These are phyloP conservation scores for Scaptomyza pallida DNA, from an alignment of 1,140 invertebrate species.

Conservation along the genomic window DNA sequence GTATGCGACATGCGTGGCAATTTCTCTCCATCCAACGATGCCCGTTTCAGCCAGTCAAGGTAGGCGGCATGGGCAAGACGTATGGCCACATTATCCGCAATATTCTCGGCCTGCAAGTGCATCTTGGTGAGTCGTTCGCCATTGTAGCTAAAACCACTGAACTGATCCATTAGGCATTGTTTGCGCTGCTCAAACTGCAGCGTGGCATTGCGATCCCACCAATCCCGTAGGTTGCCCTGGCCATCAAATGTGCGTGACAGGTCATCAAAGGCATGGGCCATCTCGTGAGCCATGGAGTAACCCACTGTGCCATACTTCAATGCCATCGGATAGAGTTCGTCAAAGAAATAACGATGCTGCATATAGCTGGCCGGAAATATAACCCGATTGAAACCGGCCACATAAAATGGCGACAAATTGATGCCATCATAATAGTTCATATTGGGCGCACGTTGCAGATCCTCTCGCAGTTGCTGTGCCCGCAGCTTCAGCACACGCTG, in stretches of 20 bases:
- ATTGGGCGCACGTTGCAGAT: conserved; percentile 92
- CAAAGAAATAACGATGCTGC: conserved; percentile 96
- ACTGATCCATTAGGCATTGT: conserved; percentile 96
- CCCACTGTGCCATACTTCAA: conserved; percentile 98
- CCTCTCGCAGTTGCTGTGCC: conserved; percentile 88
- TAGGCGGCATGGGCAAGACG: conserved; percentile 96
- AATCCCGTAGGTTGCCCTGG: conserved; percentile 88
- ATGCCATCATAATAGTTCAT: conserved; percentile 93
- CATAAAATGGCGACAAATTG: conserved; percentile 96
- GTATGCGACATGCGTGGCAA: conserved; percentile 91
- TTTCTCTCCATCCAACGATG: conserved; percentile 84
- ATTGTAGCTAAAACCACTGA: conserved; percentile 88
- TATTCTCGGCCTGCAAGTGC: conserved; percentile 93
- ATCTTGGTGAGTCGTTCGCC: conserved; percentile 88
- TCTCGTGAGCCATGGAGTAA: conserved; percentile 90
- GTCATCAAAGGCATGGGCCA: conserved; percentile 88
- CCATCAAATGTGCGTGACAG: conserved; percentile 88
- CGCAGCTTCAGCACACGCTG: conserved; percentile 88
- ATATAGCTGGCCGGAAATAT: conserved; percentile 97
- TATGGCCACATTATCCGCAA: conserved; percentile 96
- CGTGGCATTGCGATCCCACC: conserved; percentile 95
- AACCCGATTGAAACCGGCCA: conserved; percentile 97
- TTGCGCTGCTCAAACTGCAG: conserved; percentile 93
- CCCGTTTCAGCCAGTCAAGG: conserved; percentile 85
- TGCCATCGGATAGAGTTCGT: conserved; percentile 91